phyloP scores from a whole-genome alignment of 2,113 vertebrate species.

The Mesembrinibis cayennensis region DNA sequence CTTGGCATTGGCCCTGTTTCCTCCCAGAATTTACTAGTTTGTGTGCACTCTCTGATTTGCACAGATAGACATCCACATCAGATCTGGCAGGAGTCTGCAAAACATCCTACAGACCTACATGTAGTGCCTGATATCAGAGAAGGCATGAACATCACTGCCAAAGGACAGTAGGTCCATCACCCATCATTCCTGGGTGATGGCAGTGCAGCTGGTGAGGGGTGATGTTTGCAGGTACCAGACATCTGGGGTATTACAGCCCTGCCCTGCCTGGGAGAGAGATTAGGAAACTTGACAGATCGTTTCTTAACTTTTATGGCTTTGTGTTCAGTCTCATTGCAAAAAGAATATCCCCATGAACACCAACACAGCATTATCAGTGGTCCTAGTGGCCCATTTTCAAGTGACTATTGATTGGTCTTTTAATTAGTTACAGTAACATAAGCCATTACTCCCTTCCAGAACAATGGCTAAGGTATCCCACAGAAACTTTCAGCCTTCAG shows the following conservation, averaged over 20 bases:
- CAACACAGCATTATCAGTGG: neutral
- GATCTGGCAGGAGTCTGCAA: neutral
- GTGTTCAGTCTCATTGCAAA: conserved; percentile 11
- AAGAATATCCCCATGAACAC: neutral
- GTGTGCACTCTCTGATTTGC: neutral
- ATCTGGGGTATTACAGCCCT: neutral
- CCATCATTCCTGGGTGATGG: neutral
- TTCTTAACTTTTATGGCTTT: neutral
- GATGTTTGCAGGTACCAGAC: neutral
- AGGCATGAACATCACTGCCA: neutral
- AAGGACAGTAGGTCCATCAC: neutral
- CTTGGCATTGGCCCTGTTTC: neutral
- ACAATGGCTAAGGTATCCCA: neutral
- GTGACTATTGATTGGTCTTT: neutral
- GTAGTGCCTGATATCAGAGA: neutral
- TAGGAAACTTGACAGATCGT: neutral
- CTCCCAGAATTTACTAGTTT: neutral
- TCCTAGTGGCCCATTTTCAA: neutral
- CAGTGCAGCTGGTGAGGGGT: neutral
- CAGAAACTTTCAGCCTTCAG: neutral
- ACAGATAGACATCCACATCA: neutral
- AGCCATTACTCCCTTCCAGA: neutral
- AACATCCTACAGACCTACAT: neutral
- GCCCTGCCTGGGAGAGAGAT: neutral
- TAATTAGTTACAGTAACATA: neutral